These are phyloP conservation scores for Penaeus indicus DNA, from an alignment of 1,140 invertebrate species.

Conservation along the genomic window DNA sequence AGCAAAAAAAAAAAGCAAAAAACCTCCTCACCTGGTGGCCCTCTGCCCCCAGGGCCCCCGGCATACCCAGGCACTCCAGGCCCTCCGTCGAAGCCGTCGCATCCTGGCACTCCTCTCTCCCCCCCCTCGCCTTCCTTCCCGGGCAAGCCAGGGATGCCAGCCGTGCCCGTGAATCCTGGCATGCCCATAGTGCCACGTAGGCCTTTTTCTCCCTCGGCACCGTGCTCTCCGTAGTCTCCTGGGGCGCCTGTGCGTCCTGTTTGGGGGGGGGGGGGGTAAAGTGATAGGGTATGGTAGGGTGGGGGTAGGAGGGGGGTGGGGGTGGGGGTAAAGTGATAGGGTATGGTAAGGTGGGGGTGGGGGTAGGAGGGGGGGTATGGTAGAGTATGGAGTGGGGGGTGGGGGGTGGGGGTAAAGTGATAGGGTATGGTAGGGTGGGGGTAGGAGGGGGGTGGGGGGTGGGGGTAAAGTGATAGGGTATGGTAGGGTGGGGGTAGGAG, in stretches of 20 bases:
- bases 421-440: no score
- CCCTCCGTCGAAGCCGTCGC: slow-evolving; percentile 39
- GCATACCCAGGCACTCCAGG: neutral
- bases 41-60: neutral
- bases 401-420: neutral
- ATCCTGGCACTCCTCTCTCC: slow-evolving; percentile 25
- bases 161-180: slow-evolving; percentile 48
- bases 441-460: no score
- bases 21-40: slow-evolving; percentile 36
- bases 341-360: neutral
- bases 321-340: no score
- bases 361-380: neutral
- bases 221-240: slow-evolving; percentile 41
- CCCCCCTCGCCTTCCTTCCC: slow-evolving; percentile 39
- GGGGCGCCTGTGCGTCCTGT: slow-evolving; percentile 4
- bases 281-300: no score
- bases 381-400: neutral
- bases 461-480: no score
- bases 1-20: no score
- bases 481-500: neutral
- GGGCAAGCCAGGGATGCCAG: slow-evolving; percentile 51
- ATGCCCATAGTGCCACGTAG: slow-evolving; percentile 39
- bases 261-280: no score
- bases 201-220: slow-evolving; percentile 50
- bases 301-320: no score